Conservation (phyloP, 2,888 invertebrate species). For the Ypsolopha sequella region DNA sequence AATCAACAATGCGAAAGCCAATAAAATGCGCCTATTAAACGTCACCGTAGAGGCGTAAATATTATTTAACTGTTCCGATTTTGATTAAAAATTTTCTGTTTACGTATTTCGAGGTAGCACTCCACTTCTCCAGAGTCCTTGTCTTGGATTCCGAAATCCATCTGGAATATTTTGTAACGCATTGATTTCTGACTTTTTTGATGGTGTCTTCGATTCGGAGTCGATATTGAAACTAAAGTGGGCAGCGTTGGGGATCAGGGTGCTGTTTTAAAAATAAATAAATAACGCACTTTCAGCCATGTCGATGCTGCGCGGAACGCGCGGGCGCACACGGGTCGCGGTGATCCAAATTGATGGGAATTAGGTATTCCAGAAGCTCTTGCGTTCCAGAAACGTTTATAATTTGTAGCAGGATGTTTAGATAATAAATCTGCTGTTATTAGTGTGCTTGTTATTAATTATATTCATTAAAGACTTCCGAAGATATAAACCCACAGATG, state of each 20-base stretch:
- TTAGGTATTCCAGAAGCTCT: conserved; percentile 32
- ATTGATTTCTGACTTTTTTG: conserved; percentile 26
- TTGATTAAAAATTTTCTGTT: conserved; percentile 55
- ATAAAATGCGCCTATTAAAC: conserved; percentile 27
- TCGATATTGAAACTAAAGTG: conserved; percentile 56
- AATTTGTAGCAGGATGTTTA: conserved; percentile 53
- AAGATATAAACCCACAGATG: not conserved
- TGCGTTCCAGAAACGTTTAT: conserved; percentile 24
- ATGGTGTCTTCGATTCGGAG: conserved; percentile 51
- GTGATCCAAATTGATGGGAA: conserved; percentile 49
- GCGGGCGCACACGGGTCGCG: conserved; percentile 45
- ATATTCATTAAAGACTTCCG: conserved; percentile 7
- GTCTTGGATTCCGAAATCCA: conserved; percentile 75
- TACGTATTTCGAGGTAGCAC: conserved; percentile 78
- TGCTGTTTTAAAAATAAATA: conserved; percentile 52
- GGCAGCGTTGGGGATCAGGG: conserved; percentile 39
- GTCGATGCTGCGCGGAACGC: conserved; percentile 26
- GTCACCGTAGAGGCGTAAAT: conserved; percentile 17
- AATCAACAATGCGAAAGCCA: conserved; percentile 48
- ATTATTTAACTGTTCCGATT: conserved; percentile 17
- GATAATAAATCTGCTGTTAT: conserved; percentile 37
- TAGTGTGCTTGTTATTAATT: conserved; percentile 24
- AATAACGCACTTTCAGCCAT: conserved; percentile 65
- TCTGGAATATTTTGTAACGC: conserved; percentile 36
- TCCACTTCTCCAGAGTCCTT: conserved; percentile 77